Percentiles rank a stretch among this genome's conserved stretches.
Evolutionary conservation across 2,113 vertebrate genomes (phyloP).

Genomic region (Argyrosomus japonicus): DNA sequence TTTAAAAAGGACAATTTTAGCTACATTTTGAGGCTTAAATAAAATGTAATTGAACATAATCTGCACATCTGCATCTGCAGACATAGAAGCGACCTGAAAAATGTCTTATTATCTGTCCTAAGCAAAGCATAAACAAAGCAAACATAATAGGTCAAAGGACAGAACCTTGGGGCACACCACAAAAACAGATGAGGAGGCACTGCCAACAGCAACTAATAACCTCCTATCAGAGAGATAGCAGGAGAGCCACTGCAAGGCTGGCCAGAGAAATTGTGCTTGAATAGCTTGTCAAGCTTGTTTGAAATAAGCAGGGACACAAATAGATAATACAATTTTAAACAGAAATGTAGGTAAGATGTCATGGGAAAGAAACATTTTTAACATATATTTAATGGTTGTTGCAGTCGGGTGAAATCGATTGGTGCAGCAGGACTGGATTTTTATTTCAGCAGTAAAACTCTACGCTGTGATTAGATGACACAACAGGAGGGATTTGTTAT

Average conservation of each 20-base stretch:
- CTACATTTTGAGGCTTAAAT: neutral
- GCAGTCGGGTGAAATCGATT: neutral
- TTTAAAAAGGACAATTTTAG: neutral
- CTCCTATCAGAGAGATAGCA: neutral
- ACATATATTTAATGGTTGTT: neutral
- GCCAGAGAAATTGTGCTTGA: neutral
- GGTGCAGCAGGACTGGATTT: neutral
- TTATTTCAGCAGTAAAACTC: conserved; percentile 5
- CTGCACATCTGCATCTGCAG: too few species aligned
- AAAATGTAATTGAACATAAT: neutral
- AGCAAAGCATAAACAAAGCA: neutral
- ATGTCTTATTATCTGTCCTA: neutral
- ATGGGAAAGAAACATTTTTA: neutral
- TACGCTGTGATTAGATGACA: neutral
- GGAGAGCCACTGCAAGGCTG: neutral
- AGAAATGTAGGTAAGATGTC: neutral
- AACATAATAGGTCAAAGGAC: neutral
- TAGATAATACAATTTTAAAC: neutral
- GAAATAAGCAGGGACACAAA: too few species aligned
- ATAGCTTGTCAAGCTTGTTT: neutral
- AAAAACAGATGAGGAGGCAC: neutral
- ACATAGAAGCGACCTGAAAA: too few species aligned
- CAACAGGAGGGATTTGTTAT: neutral
- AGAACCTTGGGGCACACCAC: neutral
- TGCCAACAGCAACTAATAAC: neutral